Evolutionary conservation across 2,113 vertebrate genomes (phyloP).

Genomic region (Eublepharis macularius): DNA sequence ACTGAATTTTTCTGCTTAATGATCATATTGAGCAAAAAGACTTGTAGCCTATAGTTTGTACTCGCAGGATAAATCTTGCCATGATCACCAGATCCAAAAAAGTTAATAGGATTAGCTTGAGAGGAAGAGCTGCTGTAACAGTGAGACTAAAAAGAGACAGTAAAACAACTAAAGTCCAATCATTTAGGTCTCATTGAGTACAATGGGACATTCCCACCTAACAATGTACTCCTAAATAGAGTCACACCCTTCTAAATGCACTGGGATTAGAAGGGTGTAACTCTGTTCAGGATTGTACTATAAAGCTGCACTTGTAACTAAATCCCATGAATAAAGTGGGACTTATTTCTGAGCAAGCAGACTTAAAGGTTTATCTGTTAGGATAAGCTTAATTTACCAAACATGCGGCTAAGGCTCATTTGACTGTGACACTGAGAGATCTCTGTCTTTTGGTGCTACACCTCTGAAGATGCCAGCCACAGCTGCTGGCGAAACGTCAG

Average conservation of each 20-base stretch:
- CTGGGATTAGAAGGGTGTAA: too few relatives aligned
- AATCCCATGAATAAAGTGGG: too few relatives aligned
- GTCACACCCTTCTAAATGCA: too few relatives aligned
- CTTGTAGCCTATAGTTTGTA: not conserved
- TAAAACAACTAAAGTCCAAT: not conserved
- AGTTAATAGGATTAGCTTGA: not conserved
- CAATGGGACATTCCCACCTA: not conserved
- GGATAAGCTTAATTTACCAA: not conserved
- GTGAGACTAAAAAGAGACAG: not conserved
- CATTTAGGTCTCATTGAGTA: not conserved
- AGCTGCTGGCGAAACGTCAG: too few relatives aligned
- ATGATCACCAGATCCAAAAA: not conserved
- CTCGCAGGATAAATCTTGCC: not conserved
- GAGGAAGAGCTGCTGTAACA: not conserved
- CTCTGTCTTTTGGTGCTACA: too few relatives aligned
- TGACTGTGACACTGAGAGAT: too few relatives aligned
- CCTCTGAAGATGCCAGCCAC: too few relatives aligned
- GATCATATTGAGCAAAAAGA: not conserved
- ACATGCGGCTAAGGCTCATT: not conserved
- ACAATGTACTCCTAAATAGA: too few relatives aligned
- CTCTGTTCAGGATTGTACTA: not conserved
- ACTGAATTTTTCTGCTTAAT: slow-evolving; percentile 10
- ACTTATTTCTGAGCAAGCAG: too few relatives aligned
- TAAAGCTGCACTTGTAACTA: too few relatives aligned
- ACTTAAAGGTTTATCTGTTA: not conserved